These are phyloP conservation scores for Andrena cerasifolii DNA, from an alignment of 1,140 invertebrate species.

Conservation along the genomic window DNA sequence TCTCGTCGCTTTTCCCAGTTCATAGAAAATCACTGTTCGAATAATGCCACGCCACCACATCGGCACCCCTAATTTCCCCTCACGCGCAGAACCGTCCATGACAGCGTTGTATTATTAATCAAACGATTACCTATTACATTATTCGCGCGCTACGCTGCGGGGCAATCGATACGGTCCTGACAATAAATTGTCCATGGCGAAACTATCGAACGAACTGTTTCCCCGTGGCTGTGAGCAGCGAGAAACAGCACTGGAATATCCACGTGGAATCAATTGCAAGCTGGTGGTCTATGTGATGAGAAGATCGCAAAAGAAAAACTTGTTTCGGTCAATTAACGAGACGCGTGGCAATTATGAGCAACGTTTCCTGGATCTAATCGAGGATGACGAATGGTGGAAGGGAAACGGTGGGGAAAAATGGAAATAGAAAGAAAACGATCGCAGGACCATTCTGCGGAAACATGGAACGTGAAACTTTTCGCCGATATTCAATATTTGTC, in stretches of 20 bases:
- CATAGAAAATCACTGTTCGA: conserved; percentile 30
- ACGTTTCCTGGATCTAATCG: conserved; percentile 11
- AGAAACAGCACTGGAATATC: background rate
- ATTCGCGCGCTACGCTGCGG: conserved; percentile 4
- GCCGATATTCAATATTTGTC: conserved; percentile 31
- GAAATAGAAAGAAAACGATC: conserved; percentile 20
- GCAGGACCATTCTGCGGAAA: conserved; percentile 36
- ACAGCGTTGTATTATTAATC: conserved; percentile 25
- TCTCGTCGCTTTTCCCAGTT: conserved; percentile 13
- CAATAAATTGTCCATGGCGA: background rate
- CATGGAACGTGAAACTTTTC: conserved; percentile 46
- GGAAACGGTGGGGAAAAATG: background rate
- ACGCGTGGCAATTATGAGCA: conserved; percentile 30
- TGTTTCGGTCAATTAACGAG: conserved; percentile 20
- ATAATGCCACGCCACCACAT: conserved; percentile 11
- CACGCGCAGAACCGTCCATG: conserved; percentile 2
- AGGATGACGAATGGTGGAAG: background rate
- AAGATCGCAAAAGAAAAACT: background rate
- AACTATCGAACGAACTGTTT: background rate
- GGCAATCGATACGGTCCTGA: background rate
- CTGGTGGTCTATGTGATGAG: background rate
- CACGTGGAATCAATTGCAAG: background rate
- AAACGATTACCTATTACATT: conserved; percentile 29
- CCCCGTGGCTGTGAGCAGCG: background rate
- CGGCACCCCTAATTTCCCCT: conserved; percentile 19